phyloP scores from a whole-genome alignment of 2,797 vertebrate species.

The Leucoraja ocellata region DNA sequence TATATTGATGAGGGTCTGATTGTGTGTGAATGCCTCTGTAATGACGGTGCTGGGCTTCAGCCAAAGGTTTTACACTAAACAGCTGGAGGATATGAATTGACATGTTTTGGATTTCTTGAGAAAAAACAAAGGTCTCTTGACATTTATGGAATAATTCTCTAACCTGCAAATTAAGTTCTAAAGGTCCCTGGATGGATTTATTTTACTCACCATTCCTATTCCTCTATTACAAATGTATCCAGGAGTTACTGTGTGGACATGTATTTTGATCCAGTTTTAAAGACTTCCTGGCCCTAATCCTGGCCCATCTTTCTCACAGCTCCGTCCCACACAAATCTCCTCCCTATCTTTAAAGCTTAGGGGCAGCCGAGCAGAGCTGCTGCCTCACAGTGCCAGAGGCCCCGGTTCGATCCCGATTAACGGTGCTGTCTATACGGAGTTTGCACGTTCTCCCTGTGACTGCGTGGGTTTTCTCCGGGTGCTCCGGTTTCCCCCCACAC shows the following conservation, averaged over 20 bases:
- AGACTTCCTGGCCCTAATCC: not conserved
- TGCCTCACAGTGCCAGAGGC: too few relatives aligned
- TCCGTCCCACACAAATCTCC: not conserved
- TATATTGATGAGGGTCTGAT: slow-evolving; percentile 84
- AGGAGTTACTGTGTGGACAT: too few relatives aligned
- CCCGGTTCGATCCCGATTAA: too few relatives aligned
- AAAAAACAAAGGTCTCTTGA: not conserved
- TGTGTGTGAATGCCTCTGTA: slow-evolving; percentile 74
- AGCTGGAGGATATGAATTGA: slow-evolving; percentile 71
- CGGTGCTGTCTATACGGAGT: too few relatives aligned
- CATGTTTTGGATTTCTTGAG: slow-evolving; percentile 41
- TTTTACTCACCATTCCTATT: not conserved
- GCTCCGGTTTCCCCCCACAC: too few relatives aligned
- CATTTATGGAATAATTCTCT: slow-evolving; percentile 26
- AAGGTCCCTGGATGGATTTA: slow-evolving; percentile 60
- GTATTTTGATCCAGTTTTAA: not conserved
- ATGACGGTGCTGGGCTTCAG: slow-evolving; percentile 80
- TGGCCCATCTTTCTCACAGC: not conserved
- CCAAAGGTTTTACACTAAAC: slow-evolving; percentile 66
- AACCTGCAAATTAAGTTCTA: slow-evolving; percentile 58
- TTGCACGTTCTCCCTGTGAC: too few relatives aligned
- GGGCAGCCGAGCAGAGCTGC: too few relatives aligned
- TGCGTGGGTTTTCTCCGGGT: too few relatives aligned
- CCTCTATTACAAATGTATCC: not conserved
- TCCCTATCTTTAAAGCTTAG: too few relatives aligned